Base-by-base conservation (phyloP, 37 sponge, comb jelly and placozoan genomes). In the Haliclona indistincta region DNA sequence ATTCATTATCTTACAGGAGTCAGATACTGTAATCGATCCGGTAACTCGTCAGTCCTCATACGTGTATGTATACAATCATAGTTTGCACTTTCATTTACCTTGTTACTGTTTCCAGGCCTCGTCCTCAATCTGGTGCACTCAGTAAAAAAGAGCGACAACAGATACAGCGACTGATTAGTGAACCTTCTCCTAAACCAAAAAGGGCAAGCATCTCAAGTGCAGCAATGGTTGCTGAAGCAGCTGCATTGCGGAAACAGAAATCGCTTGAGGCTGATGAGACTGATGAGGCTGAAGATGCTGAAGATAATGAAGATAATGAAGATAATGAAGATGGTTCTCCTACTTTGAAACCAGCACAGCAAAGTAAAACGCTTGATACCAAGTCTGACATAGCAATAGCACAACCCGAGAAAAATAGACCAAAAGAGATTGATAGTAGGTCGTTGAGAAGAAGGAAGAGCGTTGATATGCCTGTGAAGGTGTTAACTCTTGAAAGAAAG, bases 401-500 rank as follows among this genome's bases (percentile, higher is more conserved):
- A 4, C 56, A 55, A 3, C 52, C 11, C 52, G 17, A 49, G 52
- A 49, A 11, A 49, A 17, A 49, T 11, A 49, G 17, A 49, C 11
- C 17, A 49, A n/a, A 43, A 63, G n/a, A 6, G 56, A 43, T 3
- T 71, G 72, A 11, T 54, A 5, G 2, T 35, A 11, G 43, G n/a
- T 26, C 8, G 22, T 30, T 26, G 22, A 32, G 75, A 30, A 61
- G 63, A 45, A 78, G 7, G 1, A 78, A 78, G 56, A 67, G 22
- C 43, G 69, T 78, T 10, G 79, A 78, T 28, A 53, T 68, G 60
- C 79, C 79, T 1, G 58, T 78, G 28, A 78, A 78, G 37, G 54
- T 30, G 43, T 60, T 78, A 26, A 69, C 44, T 15, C 67, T 67
- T 41, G 75, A 45, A 1, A 75, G 75, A 22, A 60, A 67, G 44